Evolutionary conservation across 2,113 vertebrate species (phyloP).

Genomic region (Fulmarus glacialis): DNA sequence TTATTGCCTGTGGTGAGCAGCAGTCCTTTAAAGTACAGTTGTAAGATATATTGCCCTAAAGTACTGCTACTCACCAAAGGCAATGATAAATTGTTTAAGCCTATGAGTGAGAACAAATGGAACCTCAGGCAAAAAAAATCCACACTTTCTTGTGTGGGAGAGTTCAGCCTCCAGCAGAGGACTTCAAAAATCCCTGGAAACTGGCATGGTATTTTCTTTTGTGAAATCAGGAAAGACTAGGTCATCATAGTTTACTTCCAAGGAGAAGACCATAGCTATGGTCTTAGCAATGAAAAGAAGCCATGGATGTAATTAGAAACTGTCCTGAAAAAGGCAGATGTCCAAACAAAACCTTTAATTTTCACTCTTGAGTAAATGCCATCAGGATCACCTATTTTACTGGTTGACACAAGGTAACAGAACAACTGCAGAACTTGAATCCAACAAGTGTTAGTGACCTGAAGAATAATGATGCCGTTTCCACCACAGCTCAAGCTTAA

Average conservation of each 20-base stretch:
- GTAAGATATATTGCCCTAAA: not conserved
- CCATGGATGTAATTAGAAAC: not conserved
- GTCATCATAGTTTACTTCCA: too few species aligned
- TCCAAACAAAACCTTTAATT: not conserved
- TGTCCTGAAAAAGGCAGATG: not conserved
- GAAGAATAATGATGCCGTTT: not conserved
- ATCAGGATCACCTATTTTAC: not conserved
- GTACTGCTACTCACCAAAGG: not conserved
- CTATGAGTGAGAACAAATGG: not conserved
- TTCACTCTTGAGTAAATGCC: not conserved
- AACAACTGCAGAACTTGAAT: not conserved
- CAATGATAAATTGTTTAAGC: not conserved
- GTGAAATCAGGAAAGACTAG: not conserved
- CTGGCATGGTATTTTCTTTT: not conserved
- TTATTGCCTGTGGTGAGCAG: not conserved
- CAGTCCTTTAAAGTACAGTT: not conserved
- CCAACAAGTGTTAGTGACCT: not conserved
- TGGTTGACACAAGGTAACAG: not conserved
- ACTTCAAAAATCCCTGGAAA: not conserved
- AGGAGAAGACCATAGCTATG: not conserved
- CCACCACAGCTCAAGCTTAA: not conserved
- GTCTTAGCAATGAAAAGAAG: not conserved
- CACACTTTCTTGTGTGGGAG: not conserved
- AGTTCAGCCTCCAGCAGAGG: not conserved
- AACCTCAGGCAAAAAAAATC: not conserved